Percentiles rank a stretch among this genome's conserved stretches.
Conservation (phyloP, 1,140 invertebrate genomes). For the Galleria mellonella region DNA sequence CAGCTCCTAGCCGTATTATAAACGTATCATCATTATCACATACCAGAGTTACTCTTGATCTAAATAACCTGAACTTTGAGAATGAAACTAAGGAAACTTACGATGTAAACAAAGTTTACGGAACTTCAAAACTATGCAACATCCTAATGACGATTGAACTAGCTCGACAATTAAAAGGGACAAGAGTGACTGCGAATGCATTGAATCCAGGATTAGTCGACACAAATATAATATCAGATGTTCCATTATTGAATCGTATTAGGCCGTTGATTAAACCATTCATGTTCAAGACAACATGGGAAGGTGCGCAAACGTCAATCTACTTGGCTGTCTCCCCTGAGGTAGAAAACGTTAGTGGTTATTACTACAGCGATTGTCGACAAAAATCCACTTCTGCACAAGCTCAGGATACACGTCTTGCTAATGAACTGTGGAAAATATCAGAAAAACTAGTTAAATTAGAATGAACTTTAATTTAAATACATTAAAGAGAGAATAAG, state of each 20-base stretch:
- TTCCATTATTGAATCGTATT: background rate
- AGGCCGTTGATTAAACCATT: background rate
- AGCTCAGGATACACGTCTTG: slow-evolving; percentile 25
- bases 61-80: slow-evolving; percentile 83
- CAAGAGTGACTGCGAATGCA: slow-evolving; percentile 85
- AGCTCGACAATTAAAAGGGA: slow-evolving; percentile 80
- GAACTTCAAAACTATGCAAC: slow-evolving; percentile 88
- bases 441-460: background rate
- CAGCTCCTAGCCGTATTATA: slow-evolving; percentile 86
- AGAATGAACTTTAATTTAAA: background rate
- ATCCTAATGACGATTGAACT: slow-evolving; percentile 89
- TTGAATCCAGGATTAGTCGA: slow-evolving; percentile 84
- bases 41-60: slow-evolving; percentile 79
- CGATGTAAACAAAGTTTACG: slow-evolving; percentile 78
- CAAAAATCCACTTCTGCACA: slow-evolving; percentile 14
- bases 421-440: background rate
- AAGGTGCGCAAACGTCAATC: slow-evolving; percentile 74
- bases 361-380: slow-evolving; percentile 74
- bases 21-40: slow-evolving; percentile 89
- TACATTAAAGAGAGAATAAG: no score
- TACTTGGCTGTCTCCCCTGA: slow-evolving; percentile 71
- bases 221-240: background rate
- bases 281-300: background rate
- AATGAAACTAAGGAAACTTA: slow-evolving; percentile 53
- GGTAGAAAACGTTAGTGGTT: slow-evolving; percentile 64